A percentile compares a stretch with the other conserved stretches of the same genome.
Evolutionary conservation across 92 coral and sea anemone genomes (phyloP).

Genomic region (Epizoanthus illoricatus): DNA sequence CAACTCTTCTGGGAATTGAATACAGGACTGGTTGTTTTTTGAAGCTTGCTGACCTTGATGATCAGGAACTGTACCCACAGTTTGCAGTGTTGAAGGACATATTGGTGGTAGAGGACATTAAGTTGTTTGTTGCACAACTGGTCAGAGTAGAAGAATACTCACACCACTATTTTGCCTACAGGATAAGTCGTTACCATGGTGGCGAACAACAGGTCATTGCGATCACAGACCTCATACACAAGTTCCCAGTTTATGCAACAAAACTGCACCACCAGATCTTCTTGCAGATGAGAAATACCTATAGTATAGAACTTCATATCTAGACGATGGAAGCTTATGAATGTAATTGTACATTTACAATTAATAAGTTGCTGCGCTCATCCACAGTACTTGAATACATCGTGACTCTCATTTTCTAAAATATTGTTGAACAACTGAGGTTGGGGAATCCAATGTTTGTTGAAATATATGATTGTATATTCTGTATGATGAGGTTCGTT

Average conservation of each 20-base stretch:
- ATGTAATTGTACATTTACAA: slow-evolving; percentile 8
- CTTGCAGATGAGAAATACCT: slow-evolving; percentile 37
- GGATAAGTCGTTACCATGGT: slow-evolving; percentile 26
- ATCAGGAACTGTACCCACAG: slow-evolving; percentile 29
- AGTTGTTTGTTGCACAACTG: slow-evolving; percentile 37
- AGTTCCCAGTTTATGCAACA: slow-evolving; percentile 34
- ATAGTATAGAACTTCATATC: slow-evolving; percentile 28
- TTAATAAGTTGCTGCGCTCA: not conserved
- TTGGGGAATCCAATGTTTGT: slow-evolving; percentile 16
- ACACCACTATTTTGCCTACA: slow-evolving; percentile 38
- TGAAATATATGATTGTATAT: slow-evolving; percentile 25
- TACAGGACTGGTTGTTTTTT: slow-evolving; percentile 37
- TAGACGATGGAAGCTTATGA: slow-evolving; percentile 24
- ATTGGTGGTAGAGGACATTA: slow-evolving; percentile 32
- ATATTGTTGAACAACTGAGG: slow-evolving; percentile 23
- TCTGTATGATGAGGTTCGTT: slow-evolving; percentile 33
- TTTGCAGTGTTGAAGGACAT: slow-evolving; percentile 34
- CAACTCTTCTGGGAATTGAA: slow-evolving; percentile 31
- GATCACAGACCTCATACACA: slow-evolving; percentile 25
- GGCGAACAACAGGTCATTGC: slow-evolving; percentile 27
- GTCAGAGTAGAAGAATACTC: slow-evolving; percentile 34
- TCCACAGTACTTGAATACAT: slow-evolving; percentile 14
- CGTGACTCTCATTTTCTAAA: slow-evolving; percentile 8
- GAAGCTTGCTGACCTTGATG: slow-evolving; percentile 37
- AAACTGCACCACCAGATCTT: slow-evolving; percentile 28